Percentiles rank a stretch among this genome's conserved stretches.
Conservation (phyloP, 2,113 vertebrate genomes). For the Tretioscincus oriximinensis region DNA sequence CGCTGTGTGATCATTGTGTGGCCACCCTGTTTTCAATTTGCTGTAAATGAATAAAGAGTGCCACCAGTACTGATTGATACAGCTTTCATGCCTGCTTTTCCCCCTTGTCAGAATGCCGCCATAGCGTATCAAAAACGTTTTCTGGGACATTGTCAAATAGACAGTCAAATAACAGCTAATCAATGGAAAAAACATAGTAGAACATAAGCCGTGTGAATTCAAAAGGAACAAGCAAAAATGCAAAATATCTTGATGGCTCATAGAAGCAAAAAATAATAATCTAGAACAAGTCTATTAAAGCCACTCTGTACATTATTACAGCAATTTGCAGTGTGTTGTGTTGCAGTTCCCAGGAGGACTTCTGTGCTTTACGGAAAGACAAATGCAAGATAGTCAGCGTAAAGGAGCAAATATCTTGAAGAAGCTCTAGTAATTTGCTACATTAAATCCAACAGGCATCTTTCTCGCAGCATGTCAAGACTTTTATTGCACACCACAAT, state of each 20-base stretch:
- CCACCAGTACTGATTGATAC: background rate
- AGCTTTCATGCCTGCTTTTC: no score
- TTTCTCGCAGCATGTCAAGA: slow-evolving; percentile 7
- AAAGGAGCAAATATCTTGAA: background rate
- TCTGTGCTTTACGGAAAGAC: slow-evolving; percentile 2
- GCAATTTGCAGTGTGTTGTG: slow-evolving; percentile 23
- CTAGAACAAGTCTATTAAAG: slow-evolving; percentile 20
- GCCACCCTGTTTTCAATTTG: no score
- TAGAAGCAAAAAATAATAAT: slow-evolving; percentile 8
- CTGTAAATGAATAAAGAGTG: no score
- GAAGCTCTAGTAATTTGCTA: background rate
- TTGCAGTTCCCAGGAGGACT: background rate
- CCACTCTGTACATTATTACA: slow-evolving; percentile 17
- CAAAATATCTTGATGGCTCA: slow-evolving; percentile 2
- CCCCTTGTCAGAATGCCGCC: background rate
- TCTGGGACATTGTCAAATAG: background rate
- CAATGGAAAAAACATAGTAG: background rate
- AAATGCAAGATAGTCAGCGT: background rate
- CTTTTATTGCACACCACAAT: background rate
- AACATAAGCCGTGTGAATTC: background rate
- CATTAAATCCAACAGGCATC: background rate
- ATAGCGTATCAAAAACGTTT: background rate
- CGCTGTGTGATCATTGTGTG: no score
- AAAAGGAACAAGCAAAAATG: background rate
- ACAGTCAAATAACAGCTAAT: background rate